A percentile compares a stretch with the other conserved stretches of the same genome.
Conservation (phyloP, 2,797 vertebrate genomes). For the Microctenopoma steveboyesi region DNA sequence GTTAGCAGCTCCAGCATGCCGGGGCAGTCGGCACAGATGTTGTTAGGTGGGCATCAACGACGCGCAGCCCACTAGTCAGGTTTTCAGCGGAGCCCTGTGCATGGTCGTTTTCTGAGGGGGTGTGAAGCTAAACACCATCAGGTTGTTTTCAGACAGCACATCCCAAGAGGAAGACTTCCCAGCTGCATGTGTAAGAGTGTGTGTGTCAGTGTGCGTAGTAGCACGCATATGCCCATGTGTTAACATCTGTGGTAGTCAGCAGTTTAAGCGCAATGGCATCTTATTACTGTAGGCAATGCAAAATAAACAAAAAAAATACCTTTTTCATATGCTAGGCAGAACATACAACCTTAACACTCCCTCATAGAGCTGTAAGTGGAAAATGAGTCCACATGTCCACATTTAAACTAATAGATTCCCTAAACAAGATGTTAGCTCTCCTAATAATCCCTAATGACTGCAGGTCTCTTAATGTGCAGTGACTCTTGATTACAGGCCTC, state of each 20-base stretch:
- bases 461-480: slow-evolving; percentile 68
- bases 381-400: slow-evolving; percentile 70
- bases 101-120: slow-evolving; percentile 64
- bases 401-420: slow-evolving; percentile 76
- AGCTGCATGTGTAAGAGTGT: slow-evolving; percentile 42
- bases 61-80: slow-evolving; percentile 64
- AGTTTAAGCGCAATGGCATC: background rate
- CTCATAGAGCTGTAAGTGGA: slow-evolving; percentile 43
- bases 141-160: slow-evolving; percentile 67
- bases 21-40: slow-evolving; percentile 59
- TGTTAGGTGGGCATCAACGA: slow-evolving; percentile 53
- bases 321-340: slow-evolving; percentile 11
- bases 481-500: slow-evolving; percentile 77
- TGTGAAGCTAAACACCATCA: slow-evolving; percentile 68
- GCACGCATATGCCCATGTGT: slow-evolving; percentile 29
- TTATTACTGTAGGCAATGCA: background rate
- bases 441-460: slow-evolving; percentile 76
- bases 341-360: slow-evolving; percentile 49
- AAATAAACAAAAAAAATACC: background rate
- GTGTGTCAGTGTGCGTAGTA: slow-evolving; percentile 14
- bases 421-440: slow-evolving; percentile 75
- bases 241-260: slow-evolving; percentile 42
- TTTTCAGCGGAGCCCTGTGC: slow-evolving; percentile 60
- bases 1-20: slow-evolving; percentile 28
- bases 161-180: slow-evolving; percentile 58